A percentile compares a stretch with the other conserved stretches of the same genome.
Conservation (phyloP, 2,113 vertebrate genomes). For the Corythornis vintsioides region DNA sequence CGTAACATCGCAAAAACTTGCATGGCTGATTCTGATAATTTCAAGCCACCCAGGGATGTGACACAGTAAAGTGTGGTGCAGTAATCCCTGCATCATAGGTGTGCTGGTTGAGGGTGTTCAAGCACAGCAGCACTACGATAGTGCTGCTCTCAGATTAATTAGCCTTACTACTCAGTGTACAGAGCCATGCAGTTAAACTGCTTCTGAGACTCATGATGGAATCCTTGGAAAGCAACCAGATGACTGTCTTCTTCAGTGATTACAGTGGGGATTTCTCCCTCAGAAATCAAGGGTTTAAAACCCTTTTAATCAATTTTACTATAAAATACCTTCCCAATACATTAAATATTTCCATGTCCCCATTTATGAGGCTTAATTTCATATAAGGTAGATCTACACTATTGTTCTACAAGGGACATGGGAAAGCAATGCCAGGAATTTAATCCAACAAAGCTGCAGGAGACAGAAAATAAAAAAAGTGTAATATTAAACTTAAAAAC, state of each 20-base stretch:
- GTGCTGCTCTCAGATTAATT: slow-evolving; percentile 11
- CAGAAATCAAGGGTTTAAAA: slow-evolving; percentile 35
- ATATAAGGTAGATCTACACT: neutral
- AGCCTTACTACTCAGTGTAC: neutral
- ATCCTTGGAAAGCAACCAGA: slow-evolving; percentile 46
- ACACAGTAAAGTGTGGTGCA: neutral
- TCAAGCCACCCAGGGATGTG: neutral
- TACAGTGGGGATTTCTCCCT: slow-evolving; percentile 42
- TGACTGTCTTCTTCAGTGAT: slow-evolving; percentile 27
- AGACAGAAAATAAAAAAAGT: neutral
- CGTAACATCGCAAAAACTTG: neutral
- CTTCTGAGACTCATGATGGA: neutral
- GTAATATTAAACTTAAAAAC: slow-evolving; percentile 29
- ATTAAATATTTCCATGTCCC: slow-evolving; percentile 16
- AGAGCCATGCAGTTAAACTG: neutral
- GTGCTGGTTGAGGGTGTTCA: neutral
- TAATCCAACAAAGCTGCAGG: neutral
- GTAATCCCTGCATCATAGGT: neutral
- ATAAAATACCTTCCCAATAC: slow-evolving; percentile 23
- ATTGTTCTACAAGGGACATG: neutral
- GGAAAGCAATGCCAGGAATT: neutral
- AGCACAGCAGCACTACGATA: neutral
- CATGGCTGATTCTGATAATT: neutral
- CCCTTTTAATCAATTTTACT: slow-evolving; percentile 46
- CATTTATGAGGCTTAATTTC: slow-evolving; percentile 9